These are phyloP conservation scores for Cossypha polioptera DNA, from an alignment of 2,797 vertebrate genomes.

Conservation along the genomic window DNA sequence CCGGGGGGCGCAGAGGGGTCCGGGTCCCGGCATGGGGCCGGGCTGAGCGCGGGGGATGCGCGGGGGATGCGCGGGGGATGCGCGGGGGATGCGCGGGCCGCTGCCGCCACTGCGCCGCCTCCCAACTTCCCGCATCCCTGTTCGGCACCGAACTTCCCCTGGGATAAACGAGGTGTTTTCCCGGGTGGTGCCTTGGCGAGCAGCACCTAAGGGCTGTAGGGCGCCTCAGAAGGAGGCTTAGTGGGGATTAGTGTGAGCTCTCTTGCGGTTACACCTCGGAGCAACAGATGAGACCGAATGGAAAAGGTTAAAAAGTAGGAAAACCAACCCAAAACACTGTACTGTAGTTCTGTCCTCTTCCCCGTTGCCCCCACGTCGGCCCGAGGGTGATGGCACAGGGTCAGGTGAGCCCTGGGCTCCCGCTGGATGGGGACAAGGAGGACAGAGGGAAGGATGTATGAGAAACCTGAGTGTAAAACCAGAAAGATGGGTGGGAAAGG, in stretches of 20 bases:
- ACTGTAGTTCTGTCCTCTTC: not conserved
- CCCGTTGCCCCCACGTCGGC: not conserved
- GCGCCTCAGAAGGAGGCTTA: not conserved
- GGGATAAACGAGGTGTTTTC: not conserved
- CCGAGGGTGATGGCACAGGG: not conserved
- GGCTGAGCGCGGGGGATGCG: not conserved
- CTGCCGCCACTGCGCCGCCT: not conserved
- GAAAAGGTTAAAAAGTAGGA: not conserved
- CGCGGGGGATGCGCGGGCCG: constrained; percentile 1
- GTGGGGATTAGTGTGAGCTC: not conserved
- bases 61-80: not conserved
- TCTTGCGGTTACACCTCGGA: not conserved
- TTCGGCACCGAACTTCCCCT: not conserved
- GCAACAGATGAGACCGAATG: not conserved
- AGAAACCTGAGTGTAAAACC: not conserved
- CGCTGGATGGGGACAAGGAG: fast-evolving
- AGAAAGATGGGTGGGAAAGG: not conserved
- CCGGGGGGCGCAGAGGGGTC: not conserved
- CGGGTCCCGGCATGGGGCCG: not conserved
- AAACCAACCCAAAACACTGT: not conserved
- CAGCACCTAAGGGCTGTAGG: not conserved
- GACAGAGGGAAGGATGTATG: not conserved
- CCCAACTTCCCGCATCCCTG: not conserved
- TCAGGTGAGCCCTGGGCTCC: not conserved
- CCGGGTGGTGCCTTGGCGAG: not conserved